Base-by-base conservation (phyloP, 2,113 vertebrate species). In the Dolichotis patagonum region DNA sequence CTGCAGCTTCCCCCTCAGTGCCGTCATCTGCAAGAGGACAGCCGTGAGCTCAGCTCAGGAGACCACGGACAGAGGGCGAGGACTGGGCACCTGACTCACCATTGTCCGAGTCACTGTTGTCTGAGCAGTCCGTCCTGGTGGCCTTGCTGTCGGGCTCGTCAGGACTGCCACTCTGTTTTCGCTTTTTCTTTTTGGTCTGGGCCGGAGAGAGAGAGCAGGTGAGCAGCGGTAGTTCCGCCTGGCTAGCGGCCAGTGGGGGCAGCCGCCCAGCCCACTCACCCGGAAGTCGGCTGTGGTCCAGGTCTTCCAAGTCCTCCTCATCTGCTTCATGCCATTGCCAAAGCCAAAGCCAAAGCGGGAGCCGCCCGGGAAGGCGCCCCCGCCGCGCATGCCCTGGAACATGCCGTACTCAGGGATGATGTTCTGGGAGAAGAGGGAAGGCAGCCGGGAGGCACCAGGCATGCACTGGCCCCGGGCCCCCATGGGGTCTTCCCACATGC, bases 361-460 rank as follows among this genome's bases (percentile, higher is more conserved):
- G 95, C 97, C 86, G 19, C 99, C 99, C 0, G 97, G 96, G 81
- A 99, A 98, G 98, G 99, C 98, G 17, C 94, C 94, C 90, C 97
- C 97, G 35, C 99, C 99, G 88, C 99, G 99, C 98, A 99, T 98
- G 92, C 99, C 99, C 97, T 98, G 99, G 98, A 98, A 99, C 98
- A 98, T 98, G 97, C 97, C 97, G 96, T 99, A 98, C 32, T 98
- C 98, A 0, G 98, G 98, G 78, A 99, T 98, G 97, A 99, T 99
- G 98, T 99, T 99, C 98, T 99, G 99, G 98, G 99, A 99, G 98
- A 99, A 99, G 98, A 99, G 99, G 91, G 99, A 99, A 80, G 99
- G 99, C 96, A 99, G 99, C 98, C 99, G 99, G 97, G 99, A 98
- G 96, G 99, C 98, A 97, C 98, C 99, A 87, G 98, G 98, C 91